Base-by-base conservation (phyloP, 2,888 invertebrate species). In the Tipula vernalis region DNA sequence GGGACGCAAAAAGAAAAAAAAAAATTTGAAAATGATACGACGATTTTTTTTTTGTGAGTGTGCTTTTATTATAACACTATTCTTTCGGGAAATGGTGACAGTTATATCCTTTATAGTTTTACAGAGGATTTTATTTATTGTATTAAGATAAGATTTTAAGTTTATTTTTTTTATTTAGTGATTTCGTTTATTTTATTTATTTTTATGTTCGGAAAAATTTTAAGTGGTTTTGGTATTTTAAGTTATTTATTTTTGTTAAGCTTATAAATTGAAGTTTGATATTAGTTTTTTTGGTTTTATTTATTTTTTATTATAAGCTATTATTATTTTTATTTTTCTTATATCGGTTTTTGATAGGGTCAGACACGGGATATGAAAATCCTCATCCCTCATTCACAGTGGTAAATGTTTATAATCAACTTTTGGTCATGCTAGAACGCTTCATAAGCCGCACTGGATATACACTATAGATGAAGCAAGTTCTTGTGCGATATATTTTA, bases 41-140 rank as follows among this genome's bases (percentile, higher is more conserved):
- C 71, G 2, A 28, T 28, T 28, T 71, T 71, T 71, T 71, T 71
- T 71, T 6, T 71, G 71, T 71, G 71, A 28, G 71, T 71, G 28
- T 8, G 71, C 28, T 71, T 71, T 71, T 71, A 71, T 71, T 71
- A 71, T 71, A 71, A 71, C 36, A 84, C 84, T 84, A 41, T 41
- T 84, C 84, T 84, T 84, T 84, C 84, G 84, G 84, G 84, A 84
- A 84, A 84, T 84, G 39, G n/a, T 41, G 84, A 84, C 84, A 84
- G 84, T 84, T 84, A 84, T 84, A 39, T 84, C 84, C 84, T 84
- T 84, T 36, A 84, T 84, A 84, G 39, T 84, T 84, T 71, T 84
- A 84, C 15, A 84, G 84, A 41, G 84, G 36, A 36, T 84, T 84
- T 84, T 71, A 71, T 71, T 71, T 71, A 71, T 71, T 71, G 71